Conservation (phyloP, 2,113 vertebrate species). For the Gasterosteus nipponicus region DNA sequence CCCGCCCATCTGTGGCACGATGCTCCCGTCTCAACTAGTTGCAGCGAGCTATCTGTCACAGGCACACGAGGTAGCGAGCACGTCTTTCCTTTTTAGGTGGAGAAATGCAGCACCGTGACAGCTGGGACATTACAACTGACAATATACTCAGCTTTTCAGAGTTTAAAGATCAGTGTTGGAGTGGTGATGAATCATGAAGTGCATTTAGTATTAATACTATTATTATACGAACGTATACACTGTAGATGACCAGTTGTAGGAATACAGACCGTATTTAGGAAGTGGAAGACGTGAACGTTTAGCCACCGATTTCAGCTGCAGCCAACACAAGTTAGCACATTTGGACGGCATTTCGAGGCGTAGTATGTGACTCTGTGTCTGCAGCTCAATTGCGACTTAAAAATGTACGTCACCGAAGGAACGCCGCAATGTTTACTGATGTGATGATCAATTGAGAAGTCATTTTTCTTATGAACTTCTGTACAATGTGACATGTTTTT, state of each 20-base stretch:
- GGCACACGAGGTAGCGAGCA: neutral
- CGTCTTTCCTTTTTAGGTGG: slow-evolving; percentile 1
- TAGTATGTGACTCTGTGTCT: too few species aligned
- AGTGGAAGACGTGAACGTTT: neutral
- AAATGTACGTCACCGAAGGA: too few species aligned
- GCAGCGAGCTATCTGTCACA: neutral
- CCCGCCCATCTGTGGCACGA: neutral
- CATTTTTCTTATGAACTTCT: neutral
- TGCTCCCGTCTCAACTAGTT: slow-evolving; percentile 25
- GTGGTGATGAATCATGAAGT: neutral
- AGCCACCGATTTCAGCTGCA: neutral
- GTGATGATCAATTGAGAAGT: neutral
- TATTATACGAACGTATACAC: neutral
- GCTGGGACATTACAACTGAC: slow-evolving; percentile 28
- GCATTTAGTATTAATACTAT: neutral
- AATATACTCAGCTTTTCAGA: slow-evolving; percentile 7
- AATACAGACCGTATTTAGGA: neutral
- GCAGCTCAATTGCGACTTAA: too few species aligned
- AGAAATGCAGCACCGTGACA: slow-evolving; percentile 25
- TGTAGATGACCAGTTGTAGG: neutral
- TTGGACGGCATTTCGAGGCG: too few species aligned
- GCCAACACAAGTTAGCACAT: too few species aligned
- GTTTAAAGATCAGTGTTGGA: neutral
- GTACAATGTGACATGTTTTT: neutral
- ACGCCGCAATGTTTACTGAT: neutral